Evolutionary conservation across 2,888 invertebrate genomes (phyloP), one percentile per base, ranked within the genome.

Genomic region (Augiades crinisus): DNA sequence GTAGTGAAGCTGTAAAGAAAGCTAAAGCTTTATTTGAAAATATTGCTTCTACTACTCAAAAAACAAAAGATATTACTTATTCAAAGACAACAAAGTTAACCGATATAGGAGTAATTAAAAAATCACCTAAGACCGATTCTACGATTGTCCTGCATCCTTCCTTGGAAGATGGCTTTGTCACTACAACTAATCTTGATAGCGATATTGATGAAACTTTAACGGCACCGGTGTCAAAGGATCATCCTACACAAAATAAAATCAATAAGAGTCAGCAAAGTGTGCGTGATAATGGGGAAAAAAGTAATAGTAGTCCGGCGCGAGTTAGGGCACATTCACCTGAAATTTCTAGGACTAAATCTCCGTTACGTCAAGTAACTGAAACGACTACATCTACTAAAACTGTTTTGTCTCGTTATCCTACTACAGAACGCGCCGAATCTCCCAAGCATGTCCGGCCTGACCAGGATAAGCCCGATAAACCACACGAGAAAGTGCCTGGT

Each of bases 21-120:
- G 94, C 94, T 0, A 94, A 94, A 74, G 92, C 92, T 31, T 71
- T 94, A 27, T 94, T 94, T 75, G 94, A 94, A 80, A 93, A 91
- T 56, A 92, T 92, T 57, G 90, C 91, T 21, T 81, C 87, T 10
- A 78, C 80, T 13, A 74, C 79, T 22, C 68, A 75, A 57, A 76
- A 81, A 61, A 64, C 68, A 6, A 76, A 78, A 60, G 77, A 78
- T 31, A 61, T 62, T 4, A 62, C 58, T 19, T 58, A 68, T 2
- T 45, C 58, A 12, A 81, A 79, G 54, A 64, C 71, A n/a, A 75
- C 84, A 0, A 91, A 90, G 58, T 64, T 90, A 16, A 86, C 86
- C 5, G 91, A 91, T 53, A 90, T 90, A 33, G 86, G 89, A 12
- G 82, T 87, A 0, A 72, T 75, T n/a, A 81, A 81, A 49, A 84